phyloP scores from a whole-genome alignment of 2,888 invertebrate genomes.

The Cheilosia impressa region DNA sequence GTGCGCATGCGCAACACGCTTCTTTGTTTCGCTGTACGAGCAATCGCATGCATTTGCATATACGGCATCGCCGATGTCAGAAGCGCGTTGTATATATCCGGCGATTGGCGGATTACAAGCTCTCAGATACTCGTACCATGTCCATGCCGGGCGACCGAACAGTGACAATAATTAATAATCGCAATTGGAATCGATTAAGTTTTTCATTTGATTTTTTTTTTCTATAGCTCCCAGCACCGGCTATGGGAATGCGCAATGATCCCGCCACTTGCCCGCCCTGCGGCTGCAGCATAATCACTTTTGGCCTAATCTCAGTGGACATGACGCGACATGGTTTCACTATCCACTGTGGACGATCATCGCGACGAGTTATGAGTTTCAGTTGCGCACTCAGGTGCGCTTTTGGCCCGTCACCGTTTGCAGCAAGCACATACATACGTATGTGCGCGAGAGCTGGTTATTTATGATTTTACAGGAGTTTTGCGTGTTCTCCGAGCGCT shows the following conservation, averaged over 20 bases:
- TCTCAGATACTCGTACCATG: slow-evolving; percentile 23
- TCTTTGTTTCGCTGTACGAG: slow-evolving; percentile 51
- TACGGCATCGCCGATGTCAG: slow-evolving; percentile 39
- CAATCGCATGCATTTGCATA: slow-evolving; percentile 54
- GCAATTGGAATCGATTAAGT: slow-evolving; percentile 70
- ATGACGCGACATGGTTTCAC: slow-evolving; percentile 67
- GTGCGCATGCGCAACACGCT: background rate
- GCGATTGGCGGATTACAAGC: slow-evolving; percentile 58
- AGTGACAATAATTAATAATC: slow-evolving; percentile 74
- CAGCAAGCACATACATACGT: background rate
- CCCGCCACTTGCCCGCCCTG: background rate
- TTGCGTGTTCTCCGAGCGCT: slow-evolving; percentile 51
- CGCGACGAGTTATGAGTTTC: slow-evolving; percentile 56
- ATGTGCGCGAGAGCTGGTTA: slow-evolving; percentile 43
- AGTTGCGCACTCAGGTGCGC: slow-evolving; percentile 65
- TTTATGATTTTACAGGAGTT: slow-evolving; percentile 68
- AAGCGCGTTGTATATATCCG: slow-evolving; percentile 42
- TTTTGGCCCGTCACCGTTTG: slow-evolving; percentile 55
- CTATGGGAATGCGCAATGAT: slow-evolving; percentile 57
- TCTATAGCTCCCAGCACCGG: slow-evolving; percentile 38
- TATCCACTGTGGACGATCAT: slow-evolving; percentile 41
- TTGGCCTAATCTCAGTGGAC: slow-evolving; percentile 65
- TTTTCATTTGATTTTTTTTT: slow-evolving; percentile 7
- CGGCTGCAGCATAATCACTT: slow-evolving; percentile 30
- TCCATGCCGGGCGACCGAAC: slow-evolving; percentile 23